Conservation (phyloP, 1,140 invertebrate genomes). For the Magallana gigas region DNA sequence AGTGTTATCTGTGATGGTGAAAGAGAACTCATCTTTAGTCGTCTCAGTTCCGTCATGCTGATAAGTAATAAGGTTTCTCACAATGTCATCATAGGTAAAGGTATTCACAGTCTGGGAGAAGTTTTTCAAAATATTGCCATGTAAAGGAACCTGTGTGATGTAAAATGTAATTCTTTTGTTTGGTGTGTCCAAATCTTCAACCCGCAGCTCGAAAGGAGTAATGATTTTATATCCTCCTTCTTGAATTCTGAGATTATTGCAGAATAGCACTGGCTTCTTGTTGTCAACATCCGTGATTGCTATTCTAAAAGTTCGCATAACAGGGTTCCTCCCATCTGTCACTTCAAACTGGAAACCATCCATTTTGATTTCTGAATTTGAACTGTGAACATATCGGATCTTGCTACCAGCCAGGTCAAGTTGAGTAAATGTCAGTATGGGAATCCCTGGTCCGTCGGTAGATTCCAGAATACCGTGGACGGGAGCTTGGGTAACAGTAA, state of each 20-base stretch:
- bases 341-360: constrained; percentile 80
- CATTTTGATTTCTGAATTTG: constrained; percentile 77
- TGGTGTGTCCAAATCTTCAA: constrained; percentile 78
- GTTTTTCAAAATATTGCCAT: constrained; percentile 77
- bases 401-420: constrained; percentile 78
- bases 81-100: constrained; percentile 77
- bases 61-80: constrained; percentile 77
- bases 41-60: constrained; percentile 79
- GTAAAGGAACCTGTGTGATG: constrained; percentile 76
- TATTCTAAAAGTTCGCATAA: constrained; percentile 78
- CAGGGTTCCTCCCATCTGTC: constrained; percentile 78
- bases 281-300: constrained; percentile 79
- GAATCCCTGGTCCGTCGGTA: constrained; percentile 73
- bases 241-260: constrained; percentile 73
- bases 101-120: constrained; percentile 67
- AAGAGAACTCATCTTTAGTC: constrained; percentile 76
- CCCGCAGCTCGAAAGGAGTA: constrained; percentile 79
- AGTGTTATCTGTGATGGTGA: constrained; percentile 78
- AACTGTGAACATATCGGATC: constrained; percentile 77
- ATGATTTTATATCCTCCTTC: constrained; percentile 77
- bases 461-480: constrained; percentile 76
- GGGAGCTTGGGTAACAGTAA: constrained; percentile 77
- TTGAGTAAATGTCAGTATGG: constrained; percentile 78
- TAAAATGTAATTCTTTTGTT: constrained; percentile 74
- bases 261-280: constrained; percentile 78